Evolutionary conservation across 2,888 invertebrate species (phyloP), one percentile per base, ranked within the genome.

Genomic region (Aradus depressus): DNA sequence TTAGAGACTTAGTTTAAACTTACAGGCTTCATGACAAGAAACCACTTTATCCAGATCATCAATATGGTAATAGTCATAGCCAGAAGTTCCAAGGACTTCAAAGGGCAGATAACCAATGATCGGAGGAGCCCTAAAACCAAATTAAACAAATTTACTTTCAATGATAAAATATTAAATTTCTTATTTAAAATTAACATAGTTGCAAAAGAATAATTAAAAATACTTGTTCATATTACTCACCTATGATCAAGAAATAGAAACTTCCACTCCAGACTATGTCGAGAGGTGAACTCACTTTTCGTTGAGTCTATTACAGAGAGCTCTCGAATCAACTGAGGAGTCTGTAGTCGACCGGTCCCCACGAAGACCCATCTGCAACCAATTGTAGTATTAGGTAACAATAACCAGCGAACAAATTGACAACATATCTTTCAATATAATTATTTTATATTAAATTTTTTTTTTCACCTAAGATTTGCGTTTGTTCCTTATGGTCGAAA

Each of bases 231-330:
- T n/a, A n/a, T n/a, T n/a, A n/a, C 55, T 53, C 59, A 72, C 72
- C 72, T 78, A 64, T 92, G 90, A 65, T 95, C 93, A 22, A 95
- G 69, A 65, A 90, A 92, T 19, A 95, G 70, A 65, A 92, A 95
- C 67, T 95, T 93, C 93, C 93, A 95, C 67, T 95, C 93, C 58
- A 95, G 74, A 65, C 90, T 92, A 65, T 93, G 91, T 21, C 91
- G 74, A 0, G 93, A 93, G 0, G 86, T 87, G 65, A 95, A 95
- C 71, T 93, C 92, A 60, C 76, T 80, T 61, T 84, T 80, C 3
- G 74, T 75, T 0, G 79, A 76, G 65, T 88, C 88, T 10, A 84
- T 75, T 2, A 88, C 73, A 0, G 87, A 82, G 71, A 91, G 83
- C 68, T 92, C 91, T 18, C 87, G 75, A 41, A 91, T 81, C 51